Percentiles rank a stretch among this genome's conserved stretches.
These are phyloP conservation scores for Ischnus inquisitorius DNA, from an alignment of 2,888 invertebrate genomes.

Conservation along the genomic window DNA sequence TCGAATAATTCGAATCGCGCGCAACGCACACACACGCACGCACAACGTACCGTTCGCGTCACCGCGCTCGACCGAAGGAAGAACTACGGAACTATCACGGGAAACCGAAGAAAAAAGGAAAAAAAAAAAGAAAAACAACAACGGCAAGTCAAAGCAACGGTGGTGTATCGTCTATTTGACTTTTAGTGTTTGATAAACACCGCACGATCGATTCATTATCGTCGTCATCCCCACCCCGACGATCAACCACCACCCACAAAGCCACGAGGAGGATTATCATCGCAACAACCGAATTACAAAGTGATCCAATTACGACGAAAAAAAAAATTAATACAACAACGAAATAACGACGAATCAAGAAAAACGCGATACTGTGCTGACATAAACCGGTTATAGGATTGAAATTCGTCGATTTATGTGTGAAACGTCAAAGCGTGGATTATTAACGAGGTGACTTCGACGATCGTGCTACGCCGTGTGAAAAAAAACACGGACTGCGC, in stretches of 20 bases:
- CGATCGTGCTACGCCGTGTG: neutral
- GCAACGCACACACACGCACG: too few relatives aligned
- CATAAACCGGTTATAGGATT: neutral
- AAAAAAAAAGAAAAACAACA: too few relatives aligned
- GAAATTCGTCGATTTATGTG: conserved; percentile 17
- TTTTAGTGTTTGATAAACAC: neutral
- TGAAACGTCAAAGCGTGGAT: conserved; percentile 64
- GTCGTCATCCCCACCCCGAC: conserved; percentile 23
- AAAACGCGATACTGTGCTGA: conserved; percentile 9
- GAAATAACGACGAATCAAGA: conserved; percentile 1
- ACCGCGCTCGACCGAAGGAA: neutral
- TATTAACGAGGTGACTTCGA: conserved; percentile 28
- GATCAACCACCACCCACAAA: neutral
- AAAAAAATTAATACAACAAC: neutral
- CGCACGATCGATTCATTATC: neutral
- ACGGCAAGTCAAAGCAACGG: neutral
- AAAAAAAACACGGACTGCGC: conserved; percentile 25
- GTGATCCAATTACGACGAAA: conserved; percentile 12
- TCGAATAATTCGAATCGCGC: too few relatives aligned
- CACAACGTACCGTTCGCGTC: conserved; percentile 10
- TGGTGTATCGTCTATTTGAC: neutral
- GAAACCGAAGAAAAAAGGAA: too few relatives aligned
- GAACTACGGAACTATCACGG: conserved; percentile 5
- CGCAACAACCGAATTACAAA: conserved; percentile 19
- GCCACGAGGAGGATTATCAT: conserved; percentile 40